Evolutionary conservation across 2,113 vertebrate species (phyloP).

Genomic region (Poecile atricapillus): DNA sequence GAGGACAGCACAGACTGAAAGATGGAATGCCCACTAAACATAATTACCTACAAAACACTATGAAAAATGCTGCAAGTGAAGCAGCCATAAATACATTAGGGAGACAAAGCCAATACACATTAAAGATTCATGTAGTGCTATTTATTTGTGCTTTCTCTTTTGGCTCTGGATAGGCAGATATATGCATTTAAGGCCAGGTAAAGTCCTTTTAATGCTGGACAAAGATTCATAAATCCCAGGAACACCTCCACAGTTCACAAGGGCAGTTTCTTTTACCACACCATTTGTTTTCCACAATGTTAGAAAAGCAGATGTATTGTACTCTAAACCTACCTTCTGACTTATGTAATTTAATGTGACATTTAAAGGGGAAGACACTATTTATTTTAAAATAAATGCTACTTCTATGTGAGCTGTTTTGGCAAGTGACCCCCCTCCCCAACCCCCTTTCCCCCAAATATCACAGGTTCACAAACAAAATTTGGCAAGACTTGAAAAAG

Average conservation of each 20-base stretch:
- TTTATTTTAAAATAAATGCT: not conserved
- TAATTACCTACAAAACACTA: not conserved
- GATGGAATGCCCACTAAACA: not conserved
- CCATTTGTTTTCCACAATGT: not conserved
- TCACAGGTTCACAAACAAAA: not conserved
- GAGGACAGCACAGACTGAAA: not conserved
- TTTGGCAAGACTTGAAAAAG: not conserved
- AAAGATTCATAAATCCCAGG: not conserved
- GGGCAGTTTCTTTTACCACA: not conserved
- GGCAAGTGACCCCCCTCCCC: fast-evolving
- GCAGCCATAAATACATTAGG: not conserved
- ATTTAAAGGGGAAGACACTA: not conserved
- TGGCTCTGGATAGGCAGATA: not conserved
- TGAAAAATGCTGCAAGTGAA: not conserved
- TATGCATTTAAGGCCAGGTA: not conserved
- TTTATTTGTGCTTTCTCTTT: not conserved
- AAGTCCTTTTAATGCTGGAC: not conserved
- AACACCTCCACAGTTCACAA: not conserved
- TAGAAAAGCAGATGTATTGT: not conserved
- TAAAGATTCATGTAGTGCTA: not conserved
- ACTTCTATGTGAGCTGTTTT: not conserved
- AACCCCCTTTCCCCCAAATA: not conserved
- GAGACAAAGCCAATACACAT: constrained; percentile 14
- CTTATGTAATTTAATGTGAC: not conserved
- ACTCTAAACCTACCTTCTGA: not conserved